Percentiles rank a stretch among this genome's conserved stretches.
These are phyloP conservation scores for Xerus rutilus DNA, from an alignment of 2,797 vertebrate genomes.

Conservation along the genomic window DNA sequence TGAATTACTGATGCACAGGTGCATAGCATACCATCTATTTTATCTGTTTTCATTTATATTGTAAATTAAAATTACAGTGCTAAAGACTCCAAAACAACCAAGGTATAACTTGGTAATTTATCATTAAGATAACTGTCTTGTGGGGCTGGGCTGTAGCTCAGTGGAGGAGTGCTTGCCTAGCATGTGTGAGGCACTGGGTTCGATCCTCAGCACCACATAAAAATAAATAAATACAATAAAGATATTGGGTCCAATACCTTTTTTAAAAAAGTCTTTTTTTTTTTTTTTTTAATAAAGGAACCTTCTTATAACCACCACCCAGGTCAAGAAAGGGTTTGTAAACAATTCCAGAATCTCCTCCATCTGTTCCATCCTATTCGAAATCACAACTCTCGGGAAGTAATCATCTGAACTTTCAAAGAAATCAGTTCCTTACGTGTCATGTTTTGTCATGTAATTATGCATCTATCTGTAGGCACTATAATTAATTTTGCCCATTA, in stretches of 20 bases:
- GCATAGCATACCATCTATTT: background rate
- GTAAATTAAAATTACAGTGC: background rate
- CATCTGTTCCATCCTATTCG: background rate
- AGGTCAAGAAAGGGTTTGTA: background rate
- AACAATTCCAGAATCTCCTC: background rate
- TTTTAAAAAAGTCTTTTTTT: too few relatives aligned
- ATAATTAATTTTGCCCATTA: constrained; percentile 22
- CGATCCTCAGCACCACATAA: too few relatives aligned
- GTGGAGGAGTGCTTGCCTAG: too few relatives aligned
- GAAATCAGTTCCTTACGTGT: background rate
- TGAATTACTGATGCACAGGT: background rate
- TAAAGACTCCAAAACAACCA: background rate
- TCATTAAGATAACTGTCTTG: background rate
- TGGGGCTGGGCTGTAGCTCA: too few relatives aligned
- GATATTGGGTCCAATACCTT: too few relatives aligned
- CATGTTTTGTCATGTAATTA: constrained; percentile 14
- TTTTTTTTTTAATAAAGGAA: background rate
- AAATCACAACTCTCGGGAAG: background rate
- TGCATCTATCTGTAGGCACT: background rate
- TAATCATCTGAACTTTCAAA: background rate
- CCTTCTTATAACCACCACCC: background rate
- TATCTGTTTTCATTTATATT: background rate
- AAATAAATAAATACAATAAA: too few relatives aligned
- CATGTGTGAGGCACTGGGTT: too few relatives aligned
- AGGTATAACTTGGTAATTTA: background rate